Base-by-base conservation (phyloP, 2,797 vertebrate species). In the Enteromius thamalakanensis region DNA sequence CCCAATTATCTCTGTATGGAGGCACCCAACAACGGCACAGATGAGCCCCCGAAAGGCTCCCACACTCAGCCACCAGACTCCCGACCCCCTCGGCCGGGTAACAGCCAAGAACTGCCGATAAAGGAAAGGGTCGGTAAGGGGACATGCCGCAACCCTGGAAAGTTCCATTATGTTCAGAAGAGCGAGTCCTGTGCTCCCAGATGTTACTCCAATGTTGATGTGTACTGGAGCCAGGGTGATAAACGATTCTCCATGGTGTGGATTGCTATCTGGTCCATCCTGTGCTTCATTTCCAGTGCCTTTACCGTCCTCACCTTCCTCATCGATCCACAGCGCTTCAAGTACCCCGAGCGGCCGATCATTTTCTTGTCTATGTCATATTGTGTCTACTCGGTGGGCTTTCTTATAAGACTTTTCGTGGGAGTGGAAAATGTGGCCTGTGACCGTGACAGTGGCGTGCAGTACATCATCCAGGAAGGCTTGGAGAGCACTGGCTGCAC, bases 291-390 rank as follows among this genome's bases (percentile, higher is more conserved):
- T 92, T 99, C 98, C 89, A 99, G 97, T 19, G 95, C 98, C 88
- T 99, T 99, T 92, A 99, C 98, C 0, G 98, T 99, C 23, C 96
- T 99, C 87, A 99, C 98, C 21, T 99, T 99, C 87, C 95, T 99
- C 82, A 95, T 99, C 0, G 97, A 99, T 89, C 98, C 98, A 0
- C 96, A 96, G 86, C 96, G 98, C 45, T 99, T 99, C 94, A 95
- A 96, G 88, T 99, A 99, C 93, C 98, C 98, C 0, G 98, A 99
- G 94, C 95, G 97, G 87, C 98, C 98, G 64, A 99, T 99, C 88
- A 97, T 99, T 92, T 99, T 99, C 93, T 95, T 99, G 1, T 98
- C 98, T 3, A 98, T 99, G 97, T 99, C 97, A 90, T 99, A 99
- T 95, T 98, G 97, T 7, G 97, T 98, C 84, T 99, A 99, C 92